These are phyloP conservation scores for Callyntrura sp. DNA, from an alignment of 2,888 invertebrate genomes.

Conservation along the genomic window DNA sequence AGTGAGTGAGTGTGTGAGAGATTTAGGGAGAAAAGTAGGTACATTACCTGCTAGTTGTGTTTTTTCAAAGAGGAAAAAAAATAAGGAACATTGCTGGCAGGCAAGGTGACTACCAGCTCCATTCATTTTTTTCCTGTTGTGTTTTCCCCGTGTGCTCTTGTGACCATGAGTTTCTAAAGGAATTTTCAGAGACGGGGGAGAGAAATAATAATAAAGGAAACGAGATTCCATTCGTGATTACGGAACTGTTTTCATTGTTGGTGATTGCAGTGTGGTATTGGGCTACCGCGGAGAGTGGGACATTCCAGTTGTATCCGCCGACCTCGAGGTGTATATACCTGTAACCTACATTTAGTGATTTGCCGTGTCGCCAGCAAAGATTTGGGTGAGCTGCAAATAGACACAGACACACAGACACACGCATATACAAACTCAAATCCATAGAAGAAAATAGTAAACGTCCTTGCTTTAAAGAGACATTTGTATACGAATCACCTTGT, in stretches of 20 bases:
- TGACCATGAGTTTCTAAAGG: slow-evolving; percentile 42
- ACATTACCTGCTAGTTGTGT: slow-evolving; percentile 52
- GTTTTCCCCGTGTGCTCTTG: slow-evolving; percentile 12
- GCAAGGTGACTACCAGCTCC: slow-evolving; percentile 8
- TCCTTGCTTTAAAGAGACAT: too few relatives aligned
- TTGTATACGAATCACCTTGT: neutral
- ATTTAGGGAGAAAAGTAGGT: slow-evolving; percentile 40
- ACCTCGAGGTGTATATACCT: slow-evolving; percentile 13
- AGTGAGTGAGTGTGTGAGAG: too few relatives aligned
- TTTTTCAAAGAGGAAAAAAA: too few relatives aligned
- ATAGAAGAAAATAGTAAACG: too few relatives aligned
- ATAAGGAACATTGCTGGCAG: slow-evolving; percentile 18
- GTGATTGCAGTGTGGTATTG: neutral
- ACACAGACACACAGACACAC: too few relatives aligned
- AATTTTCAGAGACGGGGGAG: slow-evolving; percentile 43
- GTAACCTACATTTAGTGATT: too few relatives aligned
- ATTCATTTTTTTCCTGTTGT: slow-evolving; percentile 51
- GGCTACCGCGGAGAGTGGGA: neutral
- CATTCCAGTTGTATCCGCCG: slow-evolving; percentile 14
- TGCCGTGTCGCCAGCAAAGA: too few relatives aligned
- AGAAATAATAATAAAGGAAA: slow-evolving; percentile 14
- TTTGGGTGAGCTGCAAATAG: too few relatives aligned
- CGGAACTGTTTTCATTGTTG: slow-evolving; percentile 11
- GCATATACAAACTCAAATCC: too few relatives aligned
- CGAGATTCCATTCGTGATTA: slow-evolving; percentile 3